These are phyloP conservation scores for Collichthys lucidus DNA, from an alignment of 2,113 vertebrate species.

Conservation along the genomic window DNA sequence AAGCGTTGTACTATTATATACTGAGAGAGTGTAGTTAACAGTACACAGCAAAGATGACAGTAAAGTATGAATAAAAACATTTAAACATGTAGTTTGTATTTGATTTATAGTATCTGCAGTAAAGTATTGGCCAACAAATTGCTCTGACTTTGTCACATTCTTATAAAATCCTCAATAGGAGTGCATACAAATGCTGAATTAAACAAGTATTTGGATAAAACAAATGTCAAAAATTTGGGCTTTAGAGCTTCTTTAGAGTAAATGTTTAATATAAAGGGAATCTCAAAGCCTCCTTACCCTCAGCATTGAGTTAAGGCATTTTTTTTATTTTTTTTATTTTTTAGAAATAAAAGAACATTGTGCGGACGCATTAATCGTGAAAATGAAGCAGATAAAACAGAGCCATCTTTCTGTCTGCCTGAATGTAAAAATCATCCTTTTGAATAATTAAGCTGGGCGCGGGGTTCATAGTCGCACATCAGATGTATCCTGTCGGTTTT, in stretches of 20 bases:
- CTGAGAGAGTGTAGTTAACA: no score
- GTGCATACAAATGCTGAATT: not conserved
- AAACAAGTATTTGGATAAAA: not conserved
- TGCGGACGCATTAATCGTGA: not conserved
- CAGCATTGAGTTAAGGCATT: not conserved
- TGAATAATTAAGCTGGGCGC: not conserved
- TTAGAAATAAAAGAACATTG: not conserved
- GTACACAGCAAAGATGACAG: no score
- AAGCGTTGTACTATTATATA: no score
- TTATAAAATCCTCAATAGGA: not conserved
- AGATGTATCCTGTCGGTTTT: not conserved
- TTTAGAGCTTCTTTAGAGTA: not conserved
- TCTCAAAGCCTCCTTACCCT: not conserved
- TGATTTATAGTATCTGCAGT: not conserved
- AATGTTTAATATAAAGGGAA: not conserved
- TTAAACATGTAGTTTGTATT: no score
- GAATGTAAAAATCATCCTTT: not conserved
- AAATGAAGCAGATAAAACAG: not conserved
- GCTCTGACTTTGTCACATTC: not conserved
- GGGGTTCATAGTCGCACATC: not conserved
- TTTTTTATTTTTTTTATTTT: no score
- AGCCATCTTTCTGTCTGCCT: not conserved
- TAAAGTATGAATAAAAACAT: no score
- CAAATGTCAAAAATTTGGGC: not conserved
- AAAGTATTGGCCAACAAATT: not conserved